These are phyloP conservation scores for Drosophila persimilis DNA, from an alignment of 1,140 invertebrate species.

Conservation along the genomic window DNA sequence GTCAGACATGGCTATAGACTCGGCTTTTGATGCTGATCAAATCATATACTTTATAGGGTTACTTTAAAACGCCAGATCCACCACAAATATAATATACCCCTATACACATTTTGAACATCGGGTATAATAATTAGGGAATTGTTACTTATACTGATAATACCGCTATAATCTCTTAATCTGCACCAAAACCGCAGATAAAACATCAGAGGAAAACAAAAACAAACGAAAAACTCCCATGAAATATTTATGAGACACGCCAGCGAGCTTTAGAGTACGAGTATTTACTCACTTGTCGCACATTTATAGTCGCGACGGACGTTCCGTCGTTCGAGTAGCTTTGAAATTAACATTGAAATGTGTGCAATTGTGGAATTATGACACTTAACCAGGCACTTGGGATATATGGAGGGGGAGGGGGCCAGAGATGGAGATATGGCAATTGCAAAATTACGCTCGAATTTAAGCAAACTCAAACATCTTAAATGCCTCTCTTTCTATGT, in stretches of 20 bases:
- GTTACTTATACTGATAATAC: slow-evolving; percentile 15
- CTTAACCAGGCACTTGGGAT: slow-evolving; percentile 2
- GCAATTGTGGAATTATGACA: slow-evolving; percentile 51
- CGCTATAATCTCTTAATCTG: slow-evolving; percentile 52
- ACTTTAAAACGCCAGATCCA: too few species aligned
- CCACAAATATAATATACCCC: too few species aligned
- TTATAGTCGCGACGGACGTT: slow-evolving; percentile 18
- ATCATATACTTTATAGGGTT: too few species aligned
- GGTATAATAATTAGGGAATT: slow-evolving; percentile 4
- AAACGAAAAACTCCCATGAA: slow-evolving; percentile 50
- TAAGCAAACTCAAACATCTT: slow-evolving; percentile 10
- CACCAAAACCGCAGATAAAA: slow-evolving; percentile 61
- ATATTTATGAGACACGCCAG: slow-evolving; percentile 35
- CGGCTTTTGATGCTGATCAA: too few species aligned
- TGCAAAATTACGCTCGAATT: slow-evolving; percentile 29
- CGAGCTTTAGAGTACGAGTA: not conserved
- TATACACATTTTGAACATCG: too few species aligned
- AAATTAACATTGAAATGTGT: slow-evolving; percentile 69
- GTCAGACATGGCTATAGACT: too few species aligned
- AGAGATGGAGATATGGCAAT: slow-evolving; percentile 24
- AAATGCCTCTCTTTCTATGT: slow-evolving; percentile 10
- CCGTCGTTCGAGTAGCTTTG: slow-evolving; percentile 29
- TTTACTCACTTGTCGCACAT: not conserved
- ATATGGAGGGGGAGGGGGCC: not conserved
- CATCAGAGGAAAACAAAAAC: slow-evolving; percentile 26